A percentile compares a stretch with the other conserved stretches of the same genome.
phyloP scores from a whole-genome alignment of 2,113 vertebrate genomes.

The Mungos mungo region DNA sequence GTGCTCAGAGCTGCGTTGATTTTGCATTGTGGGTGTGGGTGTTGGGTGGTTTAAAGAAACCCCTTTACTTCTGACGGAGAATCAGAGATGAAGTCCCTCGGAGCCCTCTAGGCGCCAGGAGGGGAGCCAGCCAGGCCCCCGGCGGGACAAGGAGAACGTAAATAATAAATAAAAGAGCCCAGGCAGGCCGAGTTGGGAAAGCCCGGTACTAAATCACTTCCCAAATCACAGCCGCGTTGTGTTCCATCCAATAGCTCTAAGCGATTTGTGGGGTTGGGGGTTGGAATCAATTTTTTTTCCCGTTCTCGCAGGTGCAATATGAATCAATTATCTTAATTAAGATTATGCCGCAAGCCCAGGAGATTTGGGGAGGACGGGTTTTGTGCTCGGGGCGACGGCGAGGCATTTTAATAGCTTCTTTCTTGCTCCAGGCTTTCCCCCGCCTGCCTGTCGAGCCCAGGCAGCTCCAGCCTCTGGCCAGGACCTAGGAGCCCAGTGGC shows the following conservation, averaged over 20 bases:
- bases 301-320: constrained; percentile 91
- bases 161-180: constrained; percentile 70
- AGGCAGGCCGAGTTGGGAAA: constrained; percentile 40
- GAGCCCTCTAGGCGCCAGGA: background rate
- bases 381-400: constrained; percentile 80
- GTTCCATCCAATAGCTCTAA: constrained; percentile 84
- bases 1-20: background rate
- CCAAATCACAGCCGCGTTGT: constrained; percentile 77
- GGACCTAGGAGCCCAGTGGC: background rate
- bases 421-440: constrained; percentile 49
- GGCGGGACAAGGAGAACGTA: background rate
- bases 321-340: constrained; percentile 94
- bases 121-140: background rate
- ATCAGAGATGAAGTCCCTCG: background rate
- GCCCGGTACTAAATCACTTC: constrained; percentile 84
- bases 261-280: constrained; percentile 82
- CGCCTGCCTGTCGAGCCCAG: background rate
- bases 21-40: background rate
- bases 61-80: background rate
- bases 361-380: constrained; percentile 84
- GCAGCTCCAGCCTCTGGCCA: constrained; percentile 45
- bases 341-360: constrained; percentile 87
- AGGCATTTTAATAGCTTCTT: constrained; percentile 80
- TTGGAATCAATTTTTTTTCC: constrained; percentile 80
- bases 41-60: background rate